Base-by-base conservation (phyloP, 2,888 invertebrate species). In the Drosophila paranaensis region DNA sequence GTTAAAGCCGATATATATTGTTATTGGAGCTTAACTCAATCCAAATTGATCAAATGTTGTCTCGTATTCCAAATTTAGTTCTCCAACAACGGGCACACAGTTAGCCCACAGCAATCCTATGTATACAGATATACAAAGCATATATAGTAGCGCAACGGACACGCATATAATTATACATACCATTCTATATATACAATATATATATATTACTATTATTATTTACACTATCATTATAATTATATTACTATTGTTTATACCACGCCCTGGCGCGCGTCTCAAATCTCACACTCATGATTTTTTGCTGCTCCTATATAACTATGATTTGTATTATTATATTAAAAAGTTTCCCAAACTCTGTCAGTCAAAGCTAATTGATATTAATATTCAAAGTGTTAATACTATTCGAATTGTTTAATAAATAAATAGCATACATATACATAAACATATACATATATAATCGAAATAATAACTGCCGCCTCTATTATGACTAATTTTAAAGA, bases 331-430 rank as follows among this genome's bases (percentile, higher is more conserved):
- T 76, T 73, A 62, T 71, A 54, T 72, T 45, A 71, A 46, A 65
- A 50, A 56, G 39, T 80, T 83, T 78, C 78, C 72, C 77, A 73
- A 79, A 73, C 51, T 6, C 82, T 84, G 73, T 82, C 75, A 75
- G 72, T 81, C 83, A 82, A 67, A 68, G 58, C 77, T 77, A 77
- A 77, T 63, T 50, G 72, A 75, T 84, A 85, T 79, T 77, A 67
- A 85, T 86, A 87, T 88, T 86, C 83, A 86, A 77, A 82, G 67
- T 87, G 86, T 86, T 86, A 82, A 84, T 86, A 85, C 80, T 86
- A 87, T 81, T 87, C 88, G 88, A 86, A 86, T 82, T 87, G 86
- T 86, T 86, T 86, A 86, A 82, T 83, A 73, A 79, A 80, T 77
- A 71, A 82, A 85, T 83, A 85, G 73, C 80, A 85, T 78, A 78